Base-by-base conservation (phyloP, 2,888 invertebrate species). In the Cylindroiulus punctatus region DNA sequence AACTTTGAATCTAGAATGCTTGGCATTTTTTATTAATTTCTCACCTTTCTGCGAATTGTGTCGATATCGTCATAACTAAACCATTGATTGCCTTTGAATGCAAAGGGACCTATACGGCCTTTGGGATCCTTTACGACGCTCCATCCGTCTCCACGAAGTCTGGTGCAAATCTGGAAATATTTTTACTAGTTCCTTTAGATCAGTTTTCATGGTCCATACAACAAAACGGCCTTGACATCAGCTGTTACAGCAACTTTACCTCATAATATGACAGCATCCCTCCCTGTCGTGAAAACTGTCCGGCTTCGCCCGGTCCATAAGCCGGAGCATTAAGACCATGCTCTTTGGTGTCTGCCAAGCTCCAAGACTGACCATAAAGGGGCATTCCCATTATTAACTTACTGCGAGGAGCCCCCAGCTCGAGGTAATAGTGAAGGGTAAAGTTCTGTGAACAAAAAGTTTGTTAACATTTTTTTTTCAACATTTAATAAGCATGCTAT, bases 1-100 rank as follows among this genome's bases (percentile, higher is more conserved):
- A 42, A 8, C 42, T 76, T 4, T 5, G 26, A 76, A 22, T 81
- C 30, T 81, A 19, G 22, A 26, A 83, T 10, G 44, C 22, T 8
- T 44, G 22, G 10, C 22, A 26, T 47, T 30, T 10, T 36, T 81
- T 30, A 82, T 82, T 82, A 36, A 42, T 81, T 14, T 30, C 57
- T 85, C 81, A 89, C 89, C 89, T 97, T 97, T 89, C 95, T 94
- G 42, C 94, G 93, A 30, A 96, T 94, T 94, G 96, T 97, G 52
- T 93, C 93, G 52, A 94, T 93, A 90, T 98, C 97, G 90, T 98
- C 98, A 89, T 96, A 98, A 10, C 96, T 96, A 8, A 97, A 97
- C 97, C 97, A 98, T 89, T 98, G 97, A 90, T 97, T 96, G 0
- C 93, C 92, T 87, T 92, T 92, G 87, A 94, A 93, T 0, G 95